Evolutionary conservation across 2,797 vertebrate genomes (phyloP), one percentile per base, ranked within the genome.

Genomic region (Decapterus maruadsi): DNA sequence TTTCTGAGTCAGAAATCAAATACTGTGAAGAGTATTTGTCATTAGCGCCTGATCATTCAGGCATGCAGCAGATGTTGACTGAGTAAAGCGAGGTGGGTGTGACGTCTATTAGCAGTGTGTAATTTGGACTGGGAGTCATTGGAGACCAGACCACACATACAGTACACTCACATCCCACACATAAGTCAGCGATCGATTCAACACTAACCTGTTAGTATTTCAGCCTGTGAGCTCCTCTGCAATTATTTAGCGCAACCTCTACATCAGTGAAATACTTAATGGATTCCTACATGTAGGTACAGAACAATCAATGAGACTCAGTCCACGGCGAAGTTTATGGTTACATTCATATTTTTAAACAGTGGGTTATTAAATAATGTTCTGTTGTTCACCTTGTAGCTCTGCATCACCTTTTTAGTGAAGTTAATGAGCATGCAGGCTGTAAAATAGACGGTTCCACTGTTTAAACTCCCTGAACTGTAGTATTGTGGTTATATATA

Each of bases 11-110:
- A 63, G 7, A 54, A 69, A 48, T 31, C 4, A 19, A 3, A 20
- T 66, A 58, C 13, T 57, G 38, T 36, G 9, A 60, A 36, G 45
- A 51, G 36, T 53, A 54, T 45, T 34, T 48, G 10, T 75, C 63
- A 20, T 16, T 13, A 1, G n/a, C n/a, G n/a, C 55, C 40, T 48
- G 36, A 65, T 66, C 7, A 6, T 29, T 67, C 57, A 63, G 54
- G 4, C 16, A 29, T 42, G 51, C 56, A 73, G 68, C 58, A 65
- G 68, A 72, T 75, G 66, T 57, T 66, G 38, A 65, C 17, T 42
- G 13, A 68, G 55, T 42, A 34, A 48, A 77, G 57, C 53, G 68
- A 53, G 31, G n/a, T 36, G 72, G 61, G 29, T n/a, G 46, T 65
- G 67, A 83, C 6, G 1, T 54, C 50, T 13, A 71, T 73, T 67